Conservation (phyloP, 2,797 vertebrate genomes). For the Odontamblyopus rebecca region DNA sequence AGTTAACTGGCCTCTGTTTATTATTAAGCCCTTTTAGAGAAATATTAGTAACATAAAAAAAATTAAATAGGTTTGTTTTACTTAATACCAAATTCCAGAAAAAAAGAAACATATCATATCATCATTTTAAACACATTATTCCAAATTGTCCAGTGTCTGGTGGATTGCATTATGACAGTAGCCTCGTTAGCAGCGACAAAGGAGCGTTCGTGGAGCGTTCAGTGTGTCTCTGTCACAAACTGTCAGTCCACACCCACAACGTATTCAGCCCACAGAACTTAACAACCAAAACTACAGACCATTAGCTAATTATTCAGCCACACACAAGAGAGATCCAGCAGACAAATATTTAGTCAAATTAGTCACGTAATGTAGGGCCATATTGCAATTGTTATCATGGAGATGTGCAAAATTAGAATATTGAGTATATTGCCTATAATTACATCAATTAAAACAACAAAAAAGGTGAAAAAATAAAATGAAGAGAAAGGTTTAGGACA, state of each 20-base stretch:
- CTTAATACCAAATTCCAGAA: not conserved
- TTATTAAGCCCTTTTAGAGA: too few species aligned
- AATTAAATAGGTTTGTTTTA: too few species aligned
- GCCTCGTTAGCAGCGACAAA: conserved; percentile 1
- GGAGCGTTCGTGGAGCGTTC: not conserved
- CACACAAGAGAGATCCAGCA: not conserved
- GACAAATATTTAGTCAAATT: too few species aligned
- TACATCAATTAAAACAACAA: too few species aligned
- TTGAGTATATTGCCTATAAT: too few species aligned
- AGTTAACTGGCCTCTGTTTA: too few species aligned
- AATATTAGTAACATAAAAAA: too few species aligned
- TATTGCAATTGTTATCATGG: too few species aligned
- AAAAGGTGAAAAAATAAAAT: too few species aligned
- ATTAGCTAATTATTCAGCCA: conserved; percentile 8
- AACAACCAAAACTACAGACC: conserved; percentile 3
- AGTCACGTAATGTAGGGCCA: too few species aligned
- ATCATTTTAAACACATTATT: not conserved
- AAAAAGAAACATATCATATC: not conserved
- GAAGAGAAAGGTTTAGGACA: too few species aligned
- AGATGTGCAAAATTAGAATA: too few species aligned
- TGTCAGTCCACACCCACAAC: conserved; percentile 6
- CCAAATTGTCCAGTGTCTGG: not conserved
- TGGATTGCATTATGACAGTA: conserved; percentile 6
- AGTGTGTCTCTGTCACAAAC: not conserved
- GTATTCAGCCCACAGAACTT: not conserved